Evolutionary conservation across 2,888 invertebrate species (phyloP).

Genomic region (Apantesis nais): DNA sequence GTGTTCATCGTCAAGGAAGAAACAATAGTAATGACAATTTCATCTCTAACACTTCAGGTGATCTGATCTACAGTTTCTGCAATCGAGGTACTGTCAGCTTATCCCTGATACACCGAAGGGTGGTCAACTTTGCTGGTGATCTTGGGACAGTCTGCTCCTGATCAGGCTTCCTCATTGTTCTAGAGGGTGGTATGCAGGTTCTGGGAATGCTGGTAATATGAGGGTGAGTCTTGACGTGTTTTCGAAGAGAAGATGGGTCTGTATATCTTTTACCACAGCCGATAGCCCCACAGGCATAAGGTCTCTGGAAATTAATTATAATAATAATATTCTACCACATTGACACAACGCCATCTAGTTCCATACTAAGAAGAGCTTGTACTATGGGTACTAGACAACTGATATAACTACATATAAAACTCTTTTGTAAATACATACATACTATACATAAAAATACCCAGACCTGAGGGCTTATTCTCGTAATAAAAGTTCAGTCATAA

Average conservation of each 20-base stretch:
- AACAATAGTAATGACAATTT: not conserved
- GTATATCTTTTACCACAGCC: constrained; percentile 97
- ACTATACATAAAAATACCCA: no score
- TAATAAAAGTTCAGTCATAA: no score
- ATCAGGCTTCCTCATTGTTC: constrained; percentile 64
- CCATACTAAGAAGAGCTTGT: no score
- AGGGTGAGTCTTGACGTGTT: constrained; percentile 95
- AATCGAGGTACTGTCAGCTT: constrained; percentile 75
- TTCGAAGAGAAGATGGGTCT: constrained; percentile 96
- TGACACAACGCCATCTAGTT: no score
- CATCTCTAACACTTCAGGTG: not conserved
- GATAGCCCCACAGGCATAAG: constrained; percentile 94
- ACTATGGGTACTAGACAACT: no score
- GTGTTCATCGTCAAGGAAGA: not conserved
- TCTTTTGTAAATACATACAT: no score
- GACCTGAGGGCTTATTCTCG: no score
- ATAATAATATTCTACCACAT: no score
- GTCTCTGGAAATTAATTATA: constrained; percentile 88
- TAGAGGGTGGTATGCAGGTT: constrained; percentile 69
- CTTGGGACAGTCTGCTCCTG: constrained; percentile 75
- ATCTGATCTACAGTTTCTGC: constrained; percentile 59
- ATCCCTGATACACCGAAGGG: constrained; percentile 75
- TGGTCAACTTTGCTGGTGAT: constrained; percentile 77
- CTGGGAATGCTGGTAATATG: constrained; percentile 73
- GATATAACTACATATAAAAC: no score